Base-by-base conservation (phyloP, 2,797 vertebrate genomes). In the Cygnus olor region DNA sequence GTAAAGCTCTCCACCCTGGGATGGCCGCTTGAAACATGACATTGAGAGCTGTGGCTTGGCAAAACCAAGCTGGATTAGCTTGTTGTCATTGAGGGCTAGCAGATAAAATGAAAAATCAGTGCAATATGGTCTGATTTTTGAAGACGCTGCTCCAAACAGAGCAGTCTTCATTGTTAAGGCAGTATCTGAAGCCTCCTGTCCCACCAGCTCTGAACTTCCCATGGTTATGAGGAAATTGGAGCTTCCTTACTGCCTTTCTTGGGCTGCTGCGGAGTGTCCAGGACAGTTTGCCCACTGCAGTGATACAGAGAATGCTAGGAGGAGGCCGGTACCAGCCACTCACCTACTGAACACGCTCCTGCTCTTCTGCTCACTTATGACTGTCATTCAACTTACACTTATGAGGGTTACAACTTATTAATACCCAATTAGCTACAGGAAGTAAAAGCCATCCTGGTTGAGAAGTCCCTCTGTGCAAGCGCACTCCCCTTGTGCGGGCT, bases 151-250 rank as follows among this genome's bases (percentile, higher is more conserved):
- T 93, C 72, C 30, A 70, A 93, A 86, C 58, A 90, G 88, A 89
- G 79, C 88, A 91, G 70, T 84, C 88, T 83, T 93, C 79, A 85
- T 71, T 90, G 65, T 80, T 84, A 65, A 94, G 94, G 64, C 76
- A 88, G 79, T 27, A 63, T 76, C 66, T 93, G 94, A 56, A 93
- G 47, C 27, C 58, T 94, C 4, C 40, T 80, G 49, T 76, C 58
- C 94, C 89, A 69, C 72, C 86, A 95, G 42, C 54, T 94, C 80
- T 93, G 83, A 94, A 82, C 82, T 94, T 91, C 66, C 51, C 69
- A 57, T 2, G 1, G 77, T 85, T 57, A 56, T 61, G 80, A 76
- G 79, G 42, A 85, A 84, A 86, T 49, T 4, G 28, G 17, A 32
- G 27, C 60, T 88, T 94, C 72, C 71, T 80, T 77, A 17, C 60